phyloP scores from a whole-genome alignment of 2,113 vertebrate species.

The Dromaius novaehollandiae region DNA sequence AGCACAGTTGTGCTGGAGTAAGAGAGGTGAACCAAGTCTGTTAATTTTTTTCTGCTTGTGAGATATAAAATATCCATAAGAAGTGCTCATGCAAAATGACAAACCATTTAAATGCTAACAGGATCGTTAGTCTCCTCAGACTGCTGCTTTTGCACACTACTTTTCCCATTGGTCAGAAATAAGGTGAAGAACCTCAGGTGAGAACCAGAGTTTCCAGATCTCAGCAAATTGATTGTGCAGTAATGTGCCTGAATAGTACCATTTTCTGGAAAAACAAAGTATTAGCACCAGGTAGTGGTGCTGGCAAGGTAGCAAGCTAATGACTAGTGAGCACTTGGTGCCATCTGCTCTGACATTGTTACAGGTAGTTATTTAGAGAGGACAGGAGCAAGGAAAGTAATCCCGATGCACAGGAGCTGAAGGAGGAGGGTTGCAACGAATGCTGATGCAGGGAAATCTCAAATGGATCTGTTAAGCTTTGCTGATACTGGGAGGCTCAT shows the following conservation, averaged over 20 bases:
- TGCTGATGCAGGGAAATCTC: neutral
- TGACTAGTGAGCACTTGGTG: neutral
- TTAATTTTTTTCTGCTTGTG: neutral
- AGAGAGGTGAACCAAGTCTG: neutral
- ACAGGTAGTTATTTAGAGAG: neutral
- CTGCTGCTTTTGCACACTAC: neutral
- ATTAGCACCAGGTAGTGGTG: neutral
- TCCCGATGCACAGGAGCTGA: neutral
- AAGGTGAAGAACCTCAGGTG: neutral
- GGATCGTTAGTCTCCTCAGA: neutral
- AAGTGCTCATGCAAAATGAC: neutral
- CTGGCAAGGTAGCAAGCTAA: neutral
- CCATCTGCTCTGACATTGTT: neutral
- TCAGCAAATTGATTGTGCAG: neutral
- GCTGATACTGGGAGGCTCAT: neutral
- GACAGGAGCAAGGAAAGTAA: neutral
- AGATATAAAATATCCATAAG: neutral
- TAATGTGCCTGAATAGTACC: neutral
- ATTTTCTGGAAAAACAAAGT: too few relatives aligned
- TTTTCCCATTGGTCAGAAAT: slow-evolving; percentile 3
- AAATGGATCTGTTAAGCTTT: neutral
- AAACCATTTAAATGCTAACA: neutral
- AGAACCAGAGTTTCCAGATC: neutral
- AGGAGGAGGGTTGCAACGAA: neutral
- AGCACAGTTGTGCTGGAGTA: neutral